Conservation (phyloP, 53 echinoderm and acorn worm species). For the Zoroaster sp. region DNA sequence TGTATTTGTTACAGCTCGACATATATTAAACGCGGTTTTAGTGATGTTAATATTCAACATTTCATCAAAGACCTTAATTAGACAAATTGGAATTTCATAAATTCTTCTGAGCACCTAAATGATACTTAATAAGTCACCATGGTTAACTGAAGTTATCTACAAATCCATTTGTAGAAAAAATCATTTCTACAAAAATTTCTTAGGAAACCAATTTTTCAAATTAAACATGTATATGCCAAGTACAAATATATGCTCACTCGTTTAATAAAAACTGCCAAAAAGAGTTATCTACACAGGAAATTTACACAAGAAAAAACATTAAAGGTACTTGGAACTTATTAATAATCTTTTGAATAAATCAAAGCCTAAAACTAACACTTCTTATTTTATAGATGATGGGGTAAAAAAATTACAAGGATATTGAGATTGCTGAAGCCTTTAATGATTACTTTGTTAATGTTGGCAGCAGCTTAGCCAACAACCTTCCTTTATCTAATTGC, state of each 20-base stretch:
- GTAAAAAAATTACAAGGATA: not conserved
- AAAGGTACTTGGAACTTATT: not conserved
- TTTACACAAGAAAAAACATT: not conserved
- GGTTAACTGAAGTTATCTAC: not conserved
- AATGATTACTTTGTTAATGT: conserved; percentile 16
- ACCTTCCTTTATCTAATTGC: not conserved
- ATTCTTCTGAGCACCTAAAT: too few species aligned
- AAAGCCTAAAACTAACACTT: not conserved
- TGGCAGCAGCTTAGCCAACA: not conserved
- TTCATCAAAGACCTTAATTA: too few species aligned
- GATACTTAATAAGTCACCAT: not conserved
- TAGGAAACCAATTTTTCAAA: not conserved
- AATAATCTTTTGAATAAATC: conserved; percentile 9
- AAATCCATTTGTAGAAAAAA: not conserved
- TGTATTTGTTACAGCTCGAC: too few species aligned
- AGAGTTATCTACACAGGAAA: not conserved
- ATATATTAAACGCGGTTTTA: too few species aligned
- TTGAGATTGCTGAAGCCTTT: not conserved
- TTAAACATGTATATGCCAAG: not conserved
- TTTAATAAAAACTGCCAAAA: not conserved
- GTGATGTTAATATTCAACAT: too few species aligned
- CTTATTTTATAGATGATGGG: conserved; percentile 20
- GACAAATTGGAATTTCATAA: too few species aligned
- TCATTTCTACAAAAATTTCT: not conserved
- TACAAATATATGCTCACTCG: not conserved